These are phyloP conservation scores for Sebastes fasciatus DNA, from an alignment of 2,113 vertebrate genomes.

Conservation along the genomic window DNA sequence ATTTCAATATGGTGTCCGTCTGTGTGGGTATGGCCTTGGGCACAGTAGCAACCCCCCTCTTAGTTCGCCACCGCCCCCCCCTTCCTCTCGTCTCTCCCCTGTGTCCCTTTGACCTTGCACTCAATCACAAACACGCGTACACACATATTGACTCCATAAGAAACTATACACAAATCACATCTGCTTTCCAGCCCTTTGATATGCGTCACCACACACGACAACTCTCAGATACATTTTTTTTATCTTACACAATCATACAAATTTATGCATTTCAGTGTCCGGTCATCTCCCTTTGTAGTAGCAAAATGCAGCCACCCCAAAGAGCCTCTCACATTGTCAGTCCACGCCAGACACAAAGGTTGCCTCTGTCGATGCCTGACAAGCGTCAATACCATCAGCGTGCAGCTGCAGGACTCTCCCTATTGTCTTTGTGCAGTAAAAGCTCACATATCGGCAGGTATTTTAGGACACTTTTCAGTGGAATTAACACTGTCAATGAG, in stretches of 20 bases:
- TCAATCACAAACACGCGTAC: slow-evolving; percentile 74
- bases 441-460: slow-evolving; percentile 70
- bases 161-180: slow-evolving; percentile 59
- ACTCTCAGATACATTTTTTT: slow-evolving; percentile 6
- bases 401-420: slow-evolving; percentile 35
- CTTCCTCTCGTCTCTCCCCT: slow-evolving; percentile 42
- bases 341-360: slow-evolving; percentile 50
- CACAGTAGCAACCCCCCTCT: slow-evolving; percentile 69
- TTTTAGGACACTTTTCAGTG: slow-evolving; percentile 72
- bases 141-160: slow-evolving; percentile 68
- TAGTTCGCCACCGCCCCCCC: slow-evolving; percentile 32
- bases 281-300: not conserved
- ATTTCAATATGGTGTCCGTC: slow-evolving; percentile 86
- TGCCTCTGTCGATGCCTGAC: slow-evolving; percentile 58
- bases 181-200: slow-evolving; percentile 24
- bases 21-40: slow-evolving; percentile 84
- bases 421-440: slow-evolving; percentile 69
- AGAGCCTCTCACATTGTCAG: slow-evolving; percentile 46
- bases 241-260: slow-evolving; percentile 5
- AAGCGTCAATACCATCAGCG: slow-evolving; percentile 57
- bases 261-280: slow-evolving; percentile 7
- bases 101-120: slow-evolving; percentile 84
- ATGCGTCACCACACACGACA: not conserved
- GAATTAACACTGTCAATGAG: slow-evolving; percentile 79
- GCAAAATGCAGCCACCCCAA: slow-evolving; percentile 24